Percentiles rank a stretch among this genome's conserved stretches.
These are phyloP conservation scores for Magallana gigas DNA, from an alignment of 1,140 invertebrate species.

Conservation along the genomic window DNA sequence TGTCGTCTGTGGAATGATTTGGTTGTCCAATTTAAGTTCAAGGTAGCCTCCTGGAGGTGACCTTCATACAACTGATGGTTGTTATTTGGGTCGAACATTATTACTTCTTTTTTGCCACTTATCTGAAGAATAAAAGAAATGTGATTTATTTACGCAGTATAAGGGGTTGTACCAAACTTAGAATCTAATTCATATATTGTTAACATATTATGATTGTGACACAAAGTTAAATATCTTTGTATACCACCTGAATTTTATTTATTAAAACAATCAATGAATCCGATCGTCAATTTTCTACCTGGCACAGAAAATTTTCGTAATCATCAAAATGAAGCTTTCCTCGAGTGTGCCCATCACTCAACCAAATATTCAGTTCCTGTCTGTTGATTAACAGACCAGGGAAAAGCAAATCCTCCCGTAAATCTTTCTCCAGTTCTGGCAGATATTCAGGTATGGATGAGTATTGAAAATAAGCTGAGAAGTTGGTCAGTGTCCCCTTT, in stretches of 20 bases:
- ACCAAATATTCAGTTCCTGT: slow-evolving; percentile 74
- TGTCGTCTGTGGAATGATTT: slow-evolving; percentile 63
- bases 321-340: slow-evolving; percentile 77
- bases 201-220: too few species aligned
- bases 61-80: slow-evolving; percentile 74
- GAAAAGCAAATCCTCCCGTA: slow-evolving; percentile 71
- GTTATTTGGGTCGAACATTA: slow-evolving; percentile 74
- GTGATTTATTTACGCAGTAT: too few species aligned
- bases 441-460: slow-evolving; percentile 73
- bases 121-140: slow-evolving; percentile 63
- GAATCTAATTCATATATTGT: too few species aligned
- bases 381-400: slow-evolving; percentile 57
- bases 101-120: slow-evolving; percentile 73
- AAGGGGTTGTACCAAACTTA: too few species aligned
- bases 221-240: too few species aligned
- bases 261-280: too few species aligned
- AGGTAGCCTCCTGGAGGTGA: slow-evolving; percentile 74
- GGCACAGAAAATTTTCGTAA: slow-evolving; percentile 76
- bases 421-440: slow-evolving; percentile 70
- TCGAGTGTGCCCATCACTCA: slow-evolving; percentile 77
- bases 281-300: slow-evolving; percentile 60
- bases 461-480: slow-evolving; percentile 77
- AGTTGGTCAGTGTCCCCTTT: slow-evolving; percentile 59
- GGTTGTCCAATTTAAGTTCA: slow-evolving; percentile 63
- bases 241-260: too few species aligned